A percentile compares a stretch with the other conserved stretches of the same genome.
Evolutionary conservation across 2,113 vertebrate species (phyloP).

Genomic region (Microcebus tavaratra): DNA sequence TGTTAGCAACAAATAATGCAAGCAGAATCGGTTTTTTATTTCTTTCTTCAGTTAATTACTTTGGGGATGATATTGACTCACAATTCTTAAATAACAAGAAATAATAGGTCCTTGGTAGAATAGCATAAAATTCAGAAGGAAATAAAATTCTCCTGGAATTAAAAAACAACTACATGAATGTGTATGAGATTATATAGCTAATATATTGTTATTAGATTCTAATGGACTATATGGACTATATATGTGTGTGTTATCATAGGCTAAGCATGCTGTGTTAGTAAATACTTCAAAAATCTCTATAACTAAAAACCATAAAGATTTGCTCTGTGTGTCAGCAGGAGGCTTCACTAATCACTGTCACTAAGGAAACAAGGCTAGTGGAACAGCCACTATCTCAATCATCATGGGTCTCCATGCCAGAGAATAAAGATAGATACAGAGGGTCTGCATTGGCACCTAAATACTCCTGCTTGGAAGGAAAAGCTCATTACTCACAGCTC

Average conservation of each 20-base stretch:
- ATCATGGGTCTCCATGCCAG: not conserved
- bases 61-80: not conserved
- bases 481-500: not conserved
- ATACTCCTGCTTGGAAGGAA: not conserved
- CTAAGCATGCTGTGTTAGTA: not conserved
- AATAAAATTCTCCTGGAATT: not conserved
- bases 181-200: not conserved
- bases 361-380: not conserved
- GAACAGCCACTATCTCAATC: not conserved
- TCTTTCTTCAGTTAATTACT: constrained; percentile 13
- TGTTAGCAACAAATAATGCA: not conserved
- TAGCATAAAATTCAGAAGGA: not conserved
- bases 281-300: not conserved
- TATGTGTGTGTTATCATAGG: not conserved
- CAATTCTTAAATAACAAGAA: not conserved
- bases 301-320: not conserved
- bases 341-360: not conserved
- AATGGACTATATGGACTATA: not conserved
- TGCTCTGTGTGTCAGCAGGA: not conserved
- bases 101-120: not conserved
- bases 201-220: not conserved
- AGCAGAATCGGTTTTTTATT: not conserved
- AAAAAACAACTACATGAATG: not conserved
- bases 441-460: too few relatives aligned
- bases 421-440: not conserved